These are phyloP conservation scores for Cheiracanthium punctorium DNA, from an alignment of 2,888 invertebrate species.

Conservation along the genomic window DNA sequence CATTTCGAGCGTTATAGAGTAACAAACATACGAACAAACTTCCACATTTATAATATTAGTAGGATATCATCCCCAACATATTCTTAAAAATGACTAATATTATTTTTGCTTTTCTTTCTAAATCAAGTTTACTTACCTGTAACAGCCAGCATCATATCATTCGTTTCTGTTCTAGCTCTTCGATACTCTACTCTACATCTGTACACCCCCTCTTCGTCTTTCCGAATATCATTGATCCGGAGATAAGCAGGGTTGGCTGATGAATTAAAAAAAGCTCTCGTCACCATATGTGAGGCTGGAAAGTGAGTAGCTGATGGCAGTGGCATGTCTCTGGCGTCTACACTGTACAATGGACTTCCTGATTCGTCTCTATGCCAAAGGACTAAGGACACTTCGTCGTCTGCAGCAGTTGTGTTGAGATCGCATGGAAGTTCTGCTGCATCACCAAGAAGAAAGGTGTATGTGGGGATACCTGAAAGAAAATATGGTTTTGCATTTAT, in stretches of 20 bases:
- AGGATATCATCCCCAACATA: neutral
- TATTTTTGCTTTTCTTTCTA: neutral
- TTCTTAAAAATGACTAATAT: neutral
- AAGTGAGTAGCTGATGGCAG: slow-evolving; percentile 69
- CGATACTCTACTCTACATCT: slow-evolving; percentile 92
- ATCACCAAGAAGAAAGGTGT: slow-evolving; percentile 65
- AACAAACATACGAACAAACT: neutral
- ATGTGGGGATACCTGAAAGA: slow-evolving; percentile 47
- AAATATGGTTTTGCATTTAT: too few species aligned
- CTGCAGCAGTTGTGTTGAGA: slow-evolving; percentile 66
- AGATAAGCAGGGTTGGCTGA: slow-evolving; percentile 74
- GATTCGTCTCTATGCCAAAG: slow-evolving; percentile 71
- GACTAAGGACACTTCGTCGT: slow-evolving; percentile 72
- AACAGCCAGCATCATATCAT: slow-evolving; percentile 91
- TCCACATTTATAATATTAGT: too few species aligned
- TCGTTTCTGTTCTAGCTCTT: slow-evolving; percentile 91
- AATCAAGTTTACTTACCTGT: slow-evolving; percentile 82
- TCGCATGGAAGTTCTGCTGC: slow-evolving; percentile 71
- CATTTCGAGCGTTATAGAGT: too few species aligned
- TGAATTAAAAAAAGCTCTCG: slow-evolving; percentile 73
- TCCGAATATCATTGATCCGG: slow-evolving; percentile 86
- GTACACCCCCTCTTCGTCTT: slow-evolving; percentile 92
- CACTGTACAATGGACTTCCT: slow-evolving; percentile 70
- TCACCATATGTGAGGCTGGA: slow-evolving; percentile 55
- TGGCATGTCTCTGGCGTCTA: slow-evolving; percentile 70